phyloP scores from a whole-genome alignment of 2,888 invertebrate genomes.

The Trichogramma evanescens region DNA sequence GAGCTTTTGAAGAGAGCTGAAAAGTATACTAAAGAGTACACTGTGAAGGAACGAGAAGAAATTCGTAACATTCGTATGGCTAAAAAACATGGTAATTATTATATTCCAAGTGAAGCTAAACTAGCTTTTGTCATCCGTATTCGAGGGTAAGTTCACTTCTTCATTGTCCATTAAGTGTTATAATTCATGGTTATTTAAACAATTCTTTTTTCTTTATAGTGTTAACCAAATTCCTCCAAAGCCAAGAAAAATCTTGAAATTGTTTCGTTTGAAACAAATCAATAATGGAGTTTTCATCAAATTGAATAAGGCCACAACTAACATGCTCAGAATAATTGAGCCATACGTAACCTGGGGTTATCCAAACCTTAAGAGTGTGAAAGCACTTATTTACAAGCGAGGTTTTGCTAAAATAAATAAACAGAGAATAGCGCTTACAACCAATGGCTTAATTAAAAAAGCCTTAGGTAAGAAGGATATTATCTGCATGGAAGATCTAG shows the following conservation, averaged over 20 bases:
- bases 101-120: slow-evolving; percentile 92
- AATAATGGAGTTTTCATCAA: slow-evolving; percentile 98
- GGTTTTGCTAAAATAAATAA: slow-evolving; percentile 91
- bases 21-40: slow-evolving; percentile 91
- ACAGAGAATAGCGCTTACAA: slow-evolving; percentile 85
- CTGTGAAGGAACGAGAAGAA: slow-evolving; percentile 82
- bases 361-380: slow-evolving; percentile 93
- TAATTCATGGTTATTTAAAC: slow-evolving; percentile 9
- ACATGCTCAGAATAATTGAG: slow-evolving; percentile 97
- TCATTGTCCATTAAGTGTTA: not conserved
- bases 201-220: slow-evolving; percentile 48
- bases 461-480: slow-evolving; percentile 71
- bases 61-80: slow-evolving; percentile 83
- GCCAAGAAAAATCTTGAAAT: slow-evolving; percentile 91
- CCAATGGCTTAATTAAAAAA: slow-evolving; percentile 89
- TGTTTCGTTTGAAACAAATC: slow-evolving; percentile 96
- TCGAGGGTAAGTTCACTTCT: slow-evolving; percentile 63
- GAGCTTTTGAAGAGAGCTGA: slow-evolving; percentile 94
- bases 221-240: slow-evolving; percentile 77
- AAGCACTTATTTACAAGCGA: slow-evolving; percentile 95
- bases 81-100: slow-evolving; percentile 87
- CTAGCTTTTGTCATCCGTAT: slow-evolving; percentile 97
- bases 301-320: slow-evolving; percentile 95
- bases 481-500: slow-evolving; percentile 97
- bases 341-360: slow-evolving; percentile 99